Evolutionary conservation across 2,888 invertebrate genomes (phyloP).

Genomic region (Yponomeuta sedellus): DNA sequence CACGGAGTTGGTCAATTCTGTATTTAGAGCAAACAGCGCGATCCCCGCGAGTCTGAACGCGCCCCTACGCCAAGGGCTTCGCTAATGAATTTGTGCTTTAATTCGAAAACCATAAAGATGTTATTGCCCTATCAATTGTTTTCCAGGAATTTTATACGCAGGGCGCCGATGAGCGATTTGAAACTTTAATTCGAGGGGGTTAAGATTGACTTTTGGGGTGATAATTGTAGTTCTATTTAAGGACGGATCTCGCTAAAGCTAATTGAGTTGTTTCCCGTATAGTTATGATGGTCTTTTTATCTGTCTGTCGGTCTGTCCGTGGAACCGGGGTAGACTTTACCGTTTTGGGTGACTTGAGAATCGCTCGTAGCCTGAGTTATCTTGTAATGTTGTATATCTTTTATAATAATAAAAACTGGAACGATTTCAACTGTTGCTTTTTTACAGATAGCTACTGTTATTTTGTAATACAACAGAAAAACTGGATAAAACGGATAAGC

Average conservation of each 20-base stretch:
- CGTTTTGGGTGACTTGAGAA: neutral
- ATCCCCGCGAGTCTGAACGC: neutral
- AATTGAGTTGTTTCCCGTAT: conserved; percentile 67
- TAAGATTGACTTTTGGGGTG: conserved; percentile 32
- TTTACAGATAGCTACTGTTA: no score
- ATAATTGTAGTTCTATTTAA: conserved; percentile 45
- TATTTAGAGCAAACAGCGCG: no score
- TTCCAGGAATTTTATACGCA: conserved; percentile 35
- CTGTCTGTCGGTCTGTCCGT: conserved; percentile 33
- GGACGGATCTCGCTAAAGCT: conserved; percentile 52
- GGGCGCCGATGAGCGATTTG: conserved; percentile 22
- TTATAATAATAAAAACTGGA: no score
- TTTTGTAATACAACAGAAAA: no score
- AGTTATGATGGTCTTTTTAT: conserved; percentile 45
- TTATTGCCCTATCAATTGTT: conserved; percentile 21
- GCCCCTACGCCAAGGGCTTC: neutral
- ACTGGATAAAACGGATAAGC: no score
- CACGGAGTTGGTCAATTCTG: no score
- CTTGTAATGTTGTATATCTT: no score
- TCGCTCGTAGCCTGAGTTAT: no score
- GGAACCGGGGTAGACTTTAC: neutral
- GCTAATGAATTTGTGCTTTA: conserved; percentile 27
- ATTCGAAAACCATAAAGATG: neutral
- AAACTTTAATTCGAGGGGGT: neutral
- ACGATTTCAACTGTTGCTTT: no score